Evolutionary conservation across 2,113 vertebrate species (phyloP), one percentile per base, ranked within the genome.

Genomic region (Cololabis saira): DNA sequence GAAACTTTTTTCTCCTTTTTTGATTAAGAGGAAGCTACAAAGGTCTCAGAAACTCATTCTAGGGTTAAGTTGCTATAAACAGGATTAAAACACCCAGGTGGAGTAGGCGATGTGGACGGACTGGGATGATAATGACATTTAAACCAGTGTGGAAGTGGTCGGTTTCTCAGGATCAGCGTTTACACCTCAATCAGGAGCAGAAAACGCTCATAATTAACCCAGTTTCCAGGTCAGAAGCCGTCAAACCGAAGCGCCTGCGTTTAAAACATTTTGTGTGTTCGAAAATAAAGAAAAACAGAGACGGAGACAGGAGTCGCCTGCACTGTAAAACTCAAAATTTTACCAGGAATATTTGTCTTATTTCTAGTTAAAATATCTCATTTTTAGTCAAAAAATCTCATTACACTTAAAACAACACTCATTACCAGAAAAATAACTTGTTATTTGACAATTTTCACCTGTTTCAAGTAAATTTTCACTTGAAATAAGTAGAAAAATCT

Each of bases 191-290:
- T 77, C 80, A 64, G 77, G 78, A 91, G 84, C 85, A 90, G 92
- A 83, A 91, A 89, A 92, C 89, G 86, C 84, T 89, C 91, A 92
- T 93, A 94, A 94, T 93, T 92, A 94, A 89, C 76, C 83, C 86
- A 92, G 92, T 93, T 91, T 91, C 89, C 88, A 86, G 90, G 89
- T 93, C 90, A 89, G 78, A 81, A 84, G 81, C 77, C 56, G 75
- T 63, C 80, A 83, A 59, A 63, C 72, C 71, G 62, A 53, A 48
- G 66, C 41, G 67, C n/a, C n/a, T n/a, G n/a, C n/a, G n/a, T n/a
- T n/a, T n/a, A n/a, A n/a, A n/a, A n/a, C n/a, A n/a, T n/a, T 43
- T 43, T 15, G 27, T 59, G n/a, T 44, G 19, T 40, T 8, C 33
- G 8, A 15, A 47, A 43, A 49, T 6, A 53, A 37, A 45, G 6